Evolutionary conservation across 2,888 invertebrate species (phyloP).

Genomic region (Tanypteryx hageni): DNA sequence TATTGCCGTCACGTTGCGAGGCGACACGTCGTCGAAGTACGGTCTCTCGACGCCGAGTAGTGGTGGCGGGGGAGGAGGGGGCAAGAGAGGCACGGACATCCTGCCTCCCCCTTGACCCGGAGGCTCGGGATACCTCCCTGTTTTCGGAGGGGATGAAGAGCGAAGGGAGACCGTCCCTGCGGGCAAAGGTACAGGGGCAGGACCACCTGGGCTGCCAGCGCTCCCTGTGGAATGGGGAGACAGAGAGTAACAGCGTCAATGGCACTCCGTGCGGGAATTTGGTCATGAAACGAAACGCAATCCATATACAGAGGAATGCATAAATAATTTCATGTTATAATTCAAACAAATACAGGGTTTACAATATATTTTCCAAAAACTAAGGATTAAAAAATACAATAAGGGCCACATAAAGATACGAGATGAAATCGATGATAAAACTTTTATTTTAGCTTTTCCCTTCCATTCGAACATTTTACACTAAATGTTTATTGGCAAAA

Average conservation of each 20-base stretch:
- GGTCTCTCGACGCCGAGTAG: constrained; percentile 78
- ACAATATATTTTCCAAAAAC: too few species aligned
- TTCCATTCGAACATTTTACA: too few species aligned
- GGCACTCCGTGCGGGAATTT: too few species aligned
- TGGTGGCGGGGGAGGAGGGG: constrained; percentile 47
- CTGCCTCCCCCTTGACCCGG: constrained; percentile 29
- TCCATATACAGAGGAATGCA: too few species aligned
- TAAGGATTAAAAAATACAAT: too few species aligned
- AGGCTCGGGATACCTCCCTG: constrained; percentile 31
- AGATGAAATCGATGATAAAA: too few species aligned
- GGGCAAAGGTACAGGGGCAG: constrained; percentile 5
- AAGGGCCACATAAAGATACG: too few species aligned
- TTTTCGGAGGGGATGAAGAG: constrained; percentile 38
- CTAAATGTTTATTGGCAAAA: too few species aligned
- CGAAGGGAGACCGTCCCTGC: background rate
- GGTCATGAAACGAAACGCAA: too few species aligned
- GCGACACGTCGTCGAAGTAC: constrained; percentile 90
- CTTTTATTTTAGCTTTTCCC: too few species aligned
- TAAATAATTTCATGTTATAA: too few species aligned
- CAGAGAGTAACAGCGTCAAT: background rate
- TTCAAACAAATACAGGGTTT: too few species aligned
- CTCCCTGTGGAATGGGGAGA: background rate
- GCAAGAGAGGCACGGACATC: constrained; percentile 49
- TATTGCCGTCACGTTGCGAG: constrained; percentile 89
- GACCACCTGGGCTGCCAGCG: constrained; percentile 33